Conservation (phyloP, 2,113 vertebrate species). For the Triplophysa siluroides region DNA sequence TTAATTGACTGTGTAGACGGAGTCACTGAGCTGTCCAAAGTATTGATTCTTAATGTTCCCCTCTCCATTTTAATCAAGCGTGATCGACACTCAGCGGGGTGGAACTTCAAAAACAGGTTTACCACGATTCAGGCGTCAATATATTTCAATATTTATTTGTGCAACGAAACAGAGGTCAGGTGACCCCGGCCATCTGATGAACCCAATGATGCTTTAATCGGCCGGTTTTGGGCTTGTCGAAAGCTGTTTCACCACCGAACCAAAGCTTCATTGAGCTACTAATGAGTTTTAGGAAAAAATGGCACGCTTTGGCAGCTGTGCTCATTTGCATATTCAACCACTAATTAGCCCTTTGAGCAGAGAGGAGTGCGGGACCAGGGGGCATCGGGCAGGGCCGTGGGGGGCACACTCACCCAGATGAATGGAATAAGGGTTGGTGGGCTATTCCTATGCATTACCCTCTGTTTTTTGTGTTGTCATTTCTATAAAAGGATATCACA, state of each 20-base stretch:
- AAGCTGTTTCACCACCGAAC: slow-evolving; percentile 7
- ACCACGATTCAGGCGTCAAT: not conserved
- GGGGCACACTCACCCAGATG: slow-evolving; percentile 18
- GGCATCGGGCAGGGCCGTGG: slow-evolving; percentile 65
- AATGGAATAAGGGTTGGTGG: not conserved
- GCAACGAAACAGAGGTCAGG: not conserved
- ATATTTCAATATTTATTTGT: not conserved
- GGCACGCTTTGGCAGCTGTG: slow-evolving; percentile 86
- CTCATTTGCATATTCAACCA: slow-evolving; percentile 96
- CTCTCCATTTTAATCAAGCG: not conserved
- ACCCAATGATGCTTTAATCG: not conserved
- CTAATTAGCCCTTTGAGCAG: slow-evolving; percentile 94
- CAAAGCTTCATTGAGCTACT: slow-evolving; percentile 58
- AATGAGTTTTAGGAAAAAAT: slow-evolving; percentile 66
- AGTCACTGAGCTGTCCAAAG: slow-evolving; percentile 70
- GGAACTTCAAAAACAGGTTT: slow-evolving; percentile 1
- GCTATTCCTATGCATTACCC: too few relatives aligned
- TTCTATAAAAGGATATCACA: too few relatives aligned
- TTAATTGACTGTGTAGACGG: slow-evolving; percentile 76
- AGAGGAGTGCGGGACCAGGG: slow-evolving; percentile 80
- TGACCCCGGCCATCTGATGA: not conserved
- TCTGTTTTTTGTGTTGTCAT: too few relatives aligned
- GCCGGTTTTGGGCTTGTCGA: not conserved
- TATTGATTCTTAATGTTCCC: slow-evolving; percentile 39
- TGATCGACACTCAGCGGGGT: not conserved